phyloP scores from a whole-genome alignment of 2,113 vertebrate species.

The Corydoras maculifer region DNA sequence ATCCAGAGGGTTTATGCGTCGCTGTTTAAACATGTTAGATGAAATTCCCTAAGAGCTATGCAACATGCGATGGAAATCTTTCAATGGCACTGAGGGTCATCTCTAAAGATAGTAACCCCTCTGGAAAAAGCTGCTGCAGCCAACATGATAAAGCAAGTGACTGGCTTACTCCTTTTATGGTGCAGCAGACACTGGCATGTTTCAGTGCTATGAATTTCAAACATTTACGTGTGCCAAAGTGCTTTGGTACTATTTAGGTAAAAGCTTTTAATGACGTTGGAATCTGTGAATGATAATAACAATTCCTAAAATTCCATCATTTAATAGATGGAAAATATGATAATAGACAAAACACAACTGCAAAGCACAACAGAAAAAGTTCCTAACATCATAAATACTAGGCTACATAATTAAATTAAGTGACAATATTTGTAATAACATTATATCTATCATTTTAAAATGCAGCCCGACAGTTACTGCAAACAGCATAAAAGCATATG shows the following conservation, averaged over 20 bases:
- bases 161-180: slow-evolving; percentile 45
- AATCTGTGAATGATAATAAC: slow-evolving; percentile 1
- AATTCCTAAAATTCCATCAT: background rate
- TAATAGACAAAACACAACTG: no score
- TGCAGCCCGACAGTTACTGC: no score
- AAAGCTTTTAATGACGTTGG: slow-evolving; percentile 19
- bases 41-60: slow-evolving; percentile 31
- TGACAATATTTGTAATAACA: no score
- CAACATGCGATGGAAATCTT: slow-evolving; percentile 26
- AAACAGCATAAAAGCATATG: no score
- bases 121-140: slow-evolving; percentile 28
- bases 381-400: no score
- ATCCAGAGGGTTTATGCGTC: slow-evolving; percentile 17
- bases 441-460: no score
- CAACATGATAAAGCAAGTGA: slow-evolving; percentile 34
- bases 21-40: slow-evolving; percentile 20
- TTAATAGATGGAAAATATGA: no score
- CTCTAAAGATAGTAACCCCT: slow-evolving; percentile 44
- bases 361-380: no score
- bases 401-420: no score
- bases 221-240: slow-evolving; percentile 16
- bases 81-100: slow-evolving; percentile 27
- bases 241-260: slow-evolving; percentile 16
- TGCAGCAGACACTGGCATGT: slow-evolving; percentile 37
- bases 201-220: slow-evolving; percentile 10